Evolutionary conservation across 2,888 invertebrate genomes (phyloP).

Genomic region (Byasa hedistus): DNA sequence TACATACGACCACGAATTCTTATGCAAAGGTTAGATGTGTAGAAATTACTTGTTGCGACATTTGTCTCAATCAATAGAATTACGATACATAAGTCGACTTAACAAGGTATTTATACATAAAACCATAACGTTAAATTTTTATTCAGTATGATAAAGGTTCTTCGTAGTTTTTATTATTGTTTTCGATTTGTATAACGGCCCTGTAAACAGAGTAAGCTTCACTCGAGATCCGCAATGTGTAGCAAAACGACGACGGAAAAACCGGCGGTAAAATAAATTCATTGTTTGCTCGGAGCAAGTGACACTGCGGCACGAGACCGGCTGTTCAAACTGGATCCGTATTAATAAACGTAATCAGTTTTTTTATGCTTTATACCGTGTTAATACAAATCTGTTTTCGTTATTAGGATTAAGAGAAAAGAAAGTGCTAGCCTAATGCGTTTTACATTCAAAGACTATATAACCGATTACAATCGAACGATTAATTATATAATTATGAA

Average conservation of each 20-base stretch:
- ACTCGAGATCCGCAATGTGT: slow-evolving; percentile 27
- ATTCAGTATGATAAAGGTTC: not conserved
- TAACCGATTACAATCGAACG: too few relatives aligned
- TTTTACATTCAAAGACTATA: too few relatives aligned
- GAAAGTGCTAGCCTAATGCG: too few relatives aligned
- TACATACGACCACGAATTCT: slow-evolving; percentile 22
- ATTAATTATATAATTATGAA: too few relatives aligned
- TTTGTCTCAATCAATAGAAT: slow-evolving; percentile 18
- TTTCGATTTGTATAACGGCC: not conserved
- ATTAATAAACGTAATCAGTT: slow-evolving; percentile 19
- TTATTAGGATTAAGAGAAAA: not conserved
- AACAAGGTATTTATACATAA: too few relatives aligned
- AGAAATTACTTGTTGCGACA: slow-evolving; percentile 25
- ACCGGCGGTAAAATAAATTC: slow-evolving; percentile 44
- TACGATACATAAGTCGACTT: not conserved
- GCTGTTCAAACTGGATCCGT: slow-evolving; percentile 27
- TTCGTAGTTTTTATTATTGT: not conserved
- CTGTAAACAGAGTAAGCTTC: slow-evolving; percentile 22
- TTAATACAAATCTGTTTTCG: not conserved
- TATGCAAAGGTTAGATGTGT: slow-evolving; percentile 29
- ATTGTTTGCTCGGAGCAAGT: slow-evolving; percentile 35
- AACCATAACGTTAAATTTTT: too few relatives aligned
- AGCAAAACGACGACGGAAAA: slow-evolving; percentile 39
- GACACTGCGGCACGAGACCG: slow-evolving; percentile 25
- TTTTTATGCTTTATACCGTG: slow-evolving; percentile 3